Conservation (phyloP, 2,888 invertebrate species). For the Tuberolachnus salignus region DNA sequence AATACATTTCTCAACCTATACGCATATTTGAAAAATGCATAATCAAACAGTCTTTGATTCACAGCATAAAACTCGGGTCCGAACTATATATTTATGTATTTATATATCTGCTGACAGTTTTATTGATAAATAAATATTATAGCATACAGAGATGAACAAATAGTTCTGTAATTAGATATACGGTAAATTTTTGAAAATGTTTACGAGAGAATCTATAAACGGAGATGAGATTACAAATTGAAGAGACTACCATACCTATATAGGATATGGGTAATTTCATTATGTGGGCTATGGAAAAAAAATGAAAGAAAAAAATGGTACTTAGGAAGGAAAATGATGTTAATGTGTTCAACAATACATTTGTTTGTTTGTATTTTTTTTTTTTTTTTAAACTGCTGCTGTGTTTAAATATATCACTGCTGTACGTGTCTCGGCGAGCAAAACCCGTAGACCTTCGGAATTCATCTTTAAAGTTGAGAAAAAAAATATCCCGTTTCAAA, state of each 20-base stretch:
- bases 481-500: background rate
- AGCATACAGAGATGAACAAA: too few species aligned
- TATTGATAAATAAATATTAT: too few species aligned
- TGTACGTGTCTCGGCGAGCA: background rate
- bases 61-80: too few species aligned
- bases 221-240: slow-evolving; percentile 14
- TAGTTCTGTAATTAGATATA: background rate
- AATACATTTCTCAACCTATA: too few species aligned
- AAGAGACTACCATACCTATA: background rate
- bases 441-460: background rate
- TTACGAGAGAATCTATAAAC: slow-evolving; percentile 4
- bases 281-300: background rate
- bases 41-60: too few species aligned
- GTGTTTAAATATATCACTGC: background rate
- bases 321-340: background rate
- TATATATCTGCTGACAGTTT: too few species aligned
- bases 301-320: background rate
- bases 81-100: too few species aligned
- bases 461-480: slow-evolving; percentile 3
- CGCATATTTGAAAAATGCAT: too few species aligned
- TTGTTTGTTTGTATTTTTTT: background rate
- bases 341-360: background rate
- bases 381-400: background rate
- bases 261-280: slow-evolving; percentile 17
- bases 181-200: slow-evolving; percentile 7